Base-by-base conservation (phyloP, 1,140 invertebrate species). In the Lethocerus indicus region DNA sequence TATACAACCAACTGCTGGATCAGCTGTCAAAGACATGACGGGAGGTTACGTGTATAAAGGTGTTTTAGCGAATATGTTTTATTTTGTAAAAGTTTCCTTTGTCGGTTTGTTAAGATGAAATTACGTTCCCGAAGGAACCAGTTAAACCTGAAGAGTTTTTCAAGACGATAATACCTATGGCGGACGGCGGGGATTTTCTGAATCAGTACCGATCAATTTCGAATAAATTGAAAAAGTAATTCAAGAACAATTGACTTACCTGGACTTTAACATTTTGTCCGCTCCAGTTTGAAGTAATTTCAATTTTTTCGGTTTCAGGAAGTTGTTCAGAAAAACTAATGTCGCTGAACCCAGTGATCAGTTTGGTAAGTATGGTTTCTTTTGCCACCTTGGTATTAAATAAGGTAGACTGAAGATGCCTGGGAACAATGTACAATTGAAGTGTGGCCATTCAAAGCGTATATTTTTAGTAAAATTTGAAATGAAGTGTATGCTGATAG, bases 271-370 rank as follows among this genome's bases (percentile, higher is more conserved):
- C 47, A 32, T 25, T 12, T 41, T 37, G 14, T 47, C 43, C 32
- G 36, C 37, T 46, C 42, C 25, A 43, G 28, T 36, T 46, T 29
- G 49, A 54, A 48, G 7, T 55, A 45, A 52, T 56, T 47, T 23
- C 42, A 42, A 41, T 46, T 50, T 50, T 57, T 55, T 47, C 54
- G n/a, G n/a, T 72, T 71, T 37, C 61, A 83, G 80, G 60, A 67
- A 79, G 49, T 83, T 85, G 63, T 68, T 83, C 57, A 70, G 78
- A 28, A 83, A 83, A 65, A 79, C 81, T 13, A 85, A 83, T 64
- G 72, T 81, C 35, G 71, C 76, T 12, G 81, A 83, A 68, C 77
- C 78, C 13, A 74, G 73, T 43, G 77, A 82, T 43, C 69, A 73
- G 59, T 74, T 71, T 59, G 66, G 72, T 73, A 63, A 65, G 64